Evolutionary conservation across 2,113 vertebrate genomes (phyloP).

Genomic region (Neoarius graeffei): DNA sequence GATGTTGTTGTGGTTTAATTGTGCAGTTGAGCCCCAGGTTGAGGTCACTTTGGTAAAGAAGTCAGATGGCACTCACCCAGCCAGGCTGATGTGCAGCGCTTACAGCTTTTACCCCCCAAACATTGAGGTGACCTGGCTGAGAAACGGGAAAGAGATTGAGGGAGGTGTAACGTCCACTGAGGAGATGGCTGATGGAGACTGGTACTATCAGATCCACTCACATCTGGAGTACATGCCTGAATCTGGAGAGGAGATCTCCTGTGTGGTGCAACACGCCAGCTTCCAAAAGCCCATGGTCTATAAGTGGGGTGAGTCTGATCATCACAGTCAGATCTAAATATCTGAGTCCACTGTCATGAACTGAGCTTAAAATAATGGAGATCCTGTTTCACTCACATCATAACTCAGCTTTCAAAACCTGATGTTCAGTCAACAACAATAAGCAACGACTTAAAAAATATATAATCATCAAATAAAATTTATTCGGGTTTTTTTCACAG

Average conservation of each 20-base stretch:
- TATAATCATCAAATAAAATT: no score
- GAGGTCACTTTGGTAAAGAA: slow-evolving; percentile 18
- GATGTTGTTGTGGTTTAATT: neutral
- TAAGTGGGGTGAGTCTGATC: slow-evolving; percentile 53
- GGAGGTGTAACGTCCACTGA: slow-evolving; percentile 47
- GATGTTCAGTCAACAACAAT: no score
- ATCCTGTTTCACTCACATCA: no score
- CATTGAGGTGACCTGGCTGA: slow-evolving; percentile 58
- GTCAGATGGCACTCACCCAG: slow-evolving; percentile 30
- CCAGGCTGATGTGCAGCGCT: slow-evolving; percentile 55
- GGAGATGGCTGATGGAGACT: slow-evolving; percentile 59
- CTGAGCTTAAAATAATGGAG: no score
- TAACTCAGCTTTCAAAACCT: no score
- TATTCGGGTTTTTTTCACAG: no score
- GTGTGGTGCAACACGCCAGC: slow-evolving; percentile 60
- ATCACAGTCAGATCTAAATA: neutral
- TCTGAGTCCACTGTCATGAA: neutral
- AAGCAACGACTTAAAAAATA: no score
- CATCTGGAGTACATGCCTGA: slow-evolving; percentile 61
- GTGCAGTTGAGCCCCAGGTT: slow-evolving; percentile 51
- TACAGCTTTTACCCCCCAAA: slow-evolving; percentile 54
- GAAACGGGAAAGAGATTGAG: slow-evolving; percentile 34
- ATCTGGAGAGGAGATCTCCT: no score
- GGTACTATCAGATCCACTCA: slow-evolving; percentile 65
- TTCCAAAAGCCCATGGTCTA: slow-evolving; percentile 17